phyloP scores from a whole-genome alignment of 2,113 vertebrate species.

The Scytalopus superciliaris region DNA sequence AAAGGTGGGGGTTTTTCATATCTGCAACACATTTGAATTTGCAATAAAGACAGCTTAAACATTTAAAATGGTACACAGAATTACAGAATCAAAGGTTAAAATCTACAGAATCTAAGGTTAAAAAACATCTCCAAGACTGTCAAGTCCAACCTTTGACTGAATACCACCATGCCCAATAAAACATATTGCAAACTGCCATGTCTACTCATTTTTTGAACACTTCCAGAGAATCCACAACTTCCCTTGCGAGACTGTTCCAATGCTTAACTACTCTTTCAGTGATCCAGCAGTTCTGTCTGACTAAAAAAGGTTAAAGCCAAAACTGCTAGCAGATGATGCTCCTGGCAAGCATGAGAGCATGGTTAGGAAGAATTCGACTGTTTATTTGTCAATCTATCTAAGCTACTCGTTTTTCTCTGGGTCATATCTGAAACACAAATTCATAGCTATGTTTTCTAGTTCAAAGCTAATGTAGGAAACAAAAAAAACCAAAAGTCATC shows the following conservation, averaged over 20 bases:
- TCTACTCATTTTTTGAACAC: background rate
- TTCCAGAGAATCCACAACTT: background rate
- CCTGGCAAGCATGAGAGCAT: background rate
- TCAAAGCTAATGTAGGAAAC: background rate
- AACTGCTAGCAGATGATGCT: background rate
- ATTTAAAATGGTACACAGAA: background rate
- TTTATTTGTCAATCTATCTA: background rate
- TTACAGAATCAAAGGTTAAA: background rate
- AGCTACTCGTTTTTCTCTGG: background rate
- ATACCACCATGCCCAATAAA: background rate
- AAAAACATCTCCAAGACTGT: background rate
- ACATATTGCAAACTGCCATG: background rate
- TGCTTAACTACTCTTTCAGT: background rate
- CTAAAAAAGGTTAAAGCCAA: background rate
- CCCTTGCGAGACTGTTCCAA: background rate
- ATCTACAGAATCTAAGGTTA: too few species aligned
- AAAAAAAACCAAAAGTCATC: background rate
- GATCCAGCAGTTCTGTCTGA: background rate
- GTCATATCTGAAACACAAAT: background rate
- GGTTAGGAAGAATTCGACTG: background rate
- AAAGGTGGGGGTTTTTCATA: accelerated
- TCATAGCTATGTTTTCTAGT: background rate
- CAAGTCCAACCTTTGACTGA: background rate
- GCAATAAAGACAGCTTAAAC: background rate
- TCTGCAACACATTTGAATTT: background rate